phyloP scores from a whole-genome alignment of 2,113 vertebrate genomes.

The Neogale vison region DNA sequence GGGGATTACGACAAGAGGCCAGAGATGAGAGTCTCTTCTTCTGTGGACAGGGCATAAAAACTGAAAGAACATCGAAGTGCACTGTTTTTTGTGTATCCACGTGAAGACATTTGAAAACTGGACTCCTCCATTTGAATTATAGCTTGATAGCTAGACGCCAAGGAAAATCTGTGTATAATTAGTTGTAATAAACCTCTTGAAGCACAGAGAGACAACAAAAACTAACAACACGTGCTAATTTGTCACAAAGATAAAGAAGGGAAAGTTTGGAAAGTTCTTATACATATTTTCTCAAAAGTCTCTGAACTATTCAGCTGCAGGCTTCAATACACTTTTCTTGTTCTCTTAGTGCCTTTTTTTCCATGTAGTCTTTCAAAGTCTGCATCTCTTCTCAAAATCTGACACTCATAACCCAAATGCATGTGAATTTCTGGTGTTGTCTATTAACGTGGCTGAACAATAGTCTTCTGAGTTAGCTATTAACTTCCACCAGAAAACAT shows the following conservation, averaged over 20 bases:
- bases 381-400: not conserved
- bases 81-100: not conserved
- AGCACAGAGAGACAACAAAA: not conserved
- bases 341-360: not conserved
- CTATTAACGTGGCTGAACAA: not conserved
- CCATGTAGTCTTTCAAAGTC: not conserved
- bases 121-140: not conserved
- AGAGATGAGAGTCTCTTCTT: not conserved
- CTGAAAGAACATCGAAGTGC: not conserved
- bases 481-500: not conserved
- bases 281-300: not conserved
- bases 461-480: slow-evolving; percentile 5
- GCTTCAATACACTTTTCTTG: not conserved
- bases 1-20: not conserved
- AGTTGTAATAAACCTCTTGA: slow-evolving; percentile 45
- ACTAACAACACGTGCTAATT: slow-evolving; percentile 32
- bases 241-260: slow-evolving; percentile 60
- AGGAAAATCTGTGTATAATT: slow-evolving; percentile 35
- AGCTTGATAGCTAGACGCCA: not conserved
- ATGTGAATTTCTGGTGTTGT: not conserved
- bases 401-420: not conserved
- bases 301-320: not conserved
- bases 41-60: not conserved
- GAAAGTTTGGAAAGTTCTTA: not conserved
- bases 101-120: not conserved